A percentile compares a stretch with the other conserved stretches of the same genome.
These are phyloP conservation scores for Pitta sordida DNA, from an alignment of 2,113 vertebrate species.

Conservation along the genomic window DNA sequence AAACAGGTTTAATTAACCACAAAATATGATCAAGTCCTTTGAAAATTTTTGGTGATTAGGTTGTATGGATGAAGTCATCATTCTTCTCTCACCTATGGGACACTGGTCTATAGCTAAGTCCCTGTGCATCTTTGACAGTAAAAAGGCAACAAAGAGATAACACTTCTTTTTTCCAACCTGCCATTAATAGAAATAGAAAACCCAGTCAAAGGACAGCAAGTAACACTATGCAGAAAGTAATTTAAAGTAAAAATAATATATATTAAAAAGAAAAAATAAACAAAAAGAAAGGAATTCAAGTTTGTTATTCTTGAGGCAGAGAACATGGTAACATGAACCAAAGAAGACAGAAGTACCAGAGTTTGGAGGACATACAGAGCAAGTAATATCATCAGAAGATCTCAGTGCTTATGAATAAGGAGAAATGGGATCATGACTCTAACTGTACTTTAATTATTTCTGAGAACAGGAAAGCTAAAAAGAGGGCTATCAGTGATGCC, in stretches of 20 bases:
- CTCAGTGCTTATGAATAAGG: background rate
- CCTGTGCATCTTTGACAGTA: background rate
- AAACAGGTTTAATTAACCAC: background rate
- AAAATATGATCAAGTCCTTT: background rate
- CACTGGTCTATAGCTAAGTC: background rate
- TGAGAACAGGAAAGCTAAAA: background rate
- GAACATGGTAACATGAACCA: background rate
- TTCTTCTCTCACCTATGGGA: background rate
- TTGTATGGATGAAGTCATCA: background rate
- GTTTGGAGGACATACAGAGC: background rate
- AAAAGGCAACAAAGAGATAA: background rate
- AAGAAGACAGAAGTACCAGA: background rate
- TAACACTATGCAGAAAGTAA: background rate
- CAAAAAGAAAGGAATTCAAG: background rate
- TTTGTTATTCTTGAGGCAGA: background rate
- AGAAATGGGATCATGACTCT: background rate
- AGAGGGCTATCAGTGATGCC: background rate
- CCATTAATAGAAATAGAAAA: background rate
- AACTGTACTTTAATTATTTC: background rate
- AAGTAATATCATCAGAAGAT: background rate
- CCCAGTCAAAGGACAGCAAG: background rate
- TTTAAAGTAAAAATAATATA: background rate
- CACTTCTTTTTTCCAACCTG: background rate
- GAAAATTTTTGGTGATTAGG: background rate
- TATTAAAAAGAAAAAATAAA: rapidly evolving